Percentiles rank a stretch among this genome's conserved stretches.
phyloP scores from a whole-genome alignment of 2,113 vertebrate genomes.

The Epinephelus lanceolatus region DNA sequence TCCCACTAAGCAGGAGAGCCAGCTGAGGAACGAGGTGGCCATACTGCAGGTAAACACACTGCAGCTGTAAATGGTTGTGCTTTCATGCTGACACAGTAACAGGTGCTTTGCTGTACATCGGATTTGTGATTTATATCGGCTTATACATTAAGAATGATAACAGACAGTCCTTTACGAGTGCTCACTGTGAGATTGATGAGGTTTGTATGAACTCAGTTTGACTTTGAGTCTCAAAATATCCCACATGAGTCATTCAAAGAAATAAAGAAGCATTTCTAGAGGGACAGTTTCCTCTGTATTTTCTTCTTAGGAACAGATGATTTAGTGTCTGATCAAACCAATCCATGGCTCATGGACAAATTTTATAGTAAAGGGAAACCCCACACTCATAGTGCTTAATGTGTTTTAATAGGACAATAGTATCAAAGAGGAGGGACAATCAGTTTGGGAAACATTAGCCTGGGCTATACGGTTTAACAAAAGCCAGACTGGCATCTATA shows the following conservation, averaged over 20 bases:
- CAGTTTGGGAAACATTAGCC: not conserved
- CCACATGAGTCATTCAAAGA: not conserved
- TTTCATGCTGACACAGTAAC: not conserved
- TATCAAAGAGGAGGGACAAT: not conserved
- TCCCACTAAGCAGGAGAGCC: conserved; percentile 89
- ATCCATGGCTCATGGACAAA: not conserved
- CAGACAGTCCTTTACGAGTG: not conserved
- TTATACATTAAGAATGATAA: not conserved
- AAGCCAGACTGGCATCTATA: not conserved
- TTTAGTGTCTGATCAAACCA: not conserved
- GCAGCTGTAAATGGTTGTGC: not conserved
- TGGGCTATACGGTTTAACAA: not conserved
- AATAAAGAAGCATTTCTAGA: not conserved
- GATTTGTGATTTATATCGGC: not conserved
- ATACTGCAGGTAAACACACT: conserved; percentile 84
- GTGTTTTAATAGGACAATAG: not conserved
- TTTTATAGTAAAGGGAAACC: not conserved
- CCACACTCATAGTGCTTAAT: not conserved
- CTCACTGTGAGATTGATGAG: not conserved
- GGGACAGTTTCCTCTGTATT: not conserved
- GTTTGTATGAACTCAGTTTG: not conserved
- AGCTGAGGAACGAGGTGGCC: conserved; percentile 88
- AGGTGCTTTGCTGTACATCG: not conserved
- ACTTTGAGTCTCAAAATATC: not conserved
- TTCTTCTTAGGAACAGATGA: not conserved